Evolutionary conservation across 2,113 vertebrate genomes (phyloP).

Genomic region (Chlamydotis undulata): DNA sequence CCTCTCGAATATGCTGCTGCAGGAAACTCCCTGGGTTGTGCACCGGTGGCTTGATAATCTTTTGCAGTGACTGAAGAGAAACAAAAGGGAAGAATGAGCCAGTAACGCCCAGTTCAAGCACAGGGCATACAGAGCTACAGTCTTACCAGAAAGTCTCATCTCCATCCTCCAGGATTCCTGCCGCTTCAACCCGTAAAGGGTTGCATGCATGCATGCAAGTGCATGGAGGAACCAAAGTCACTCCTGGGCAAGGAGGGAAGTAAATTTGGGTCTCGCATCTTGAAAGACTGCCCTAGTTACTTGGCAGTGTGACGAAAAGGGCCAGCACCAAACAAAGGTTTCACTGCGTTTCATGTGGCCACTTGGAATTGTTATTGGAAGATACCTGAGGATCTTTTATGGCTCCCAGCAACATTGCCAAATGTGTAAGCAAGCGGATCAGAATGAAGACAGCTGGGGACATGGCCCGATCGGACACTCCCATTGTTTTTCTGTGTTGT

Average conservation of each 20-base stretch:
- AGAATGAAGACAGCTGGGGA: constrained; percentile 78
- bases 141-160: neutral
- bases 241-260: neutral
- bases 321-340: neutral
- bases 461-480: constrained; percentile 79
- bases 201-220: accelerated
- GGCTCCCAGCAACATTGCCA: constrained; percentile 86
- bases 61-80: constrained; percentile 44
- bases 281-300: neutral
- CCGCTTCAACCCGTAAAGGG: neutral
- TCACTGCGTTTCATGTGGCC: neutral
- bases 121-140: neutral
- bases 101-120: neutral
- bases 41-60: constrained; percentile 83
- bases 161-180: neutral
- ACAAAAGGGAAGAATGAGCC: neutral
- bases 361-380: neutral
- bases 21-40: constrained; percentile 74
- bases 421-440: constrained; percentile 85
- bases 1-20: constrained; percentile 78
- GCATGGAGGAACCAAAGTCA: neutral
- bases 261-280: neutral
- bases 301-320: neutral
- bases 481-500: constrained; percentile 36
- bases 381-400: constrained; percentile 76